Conservation (phyloP, 2,888 invertebrate species). For the Perithous albicinctus region DNA sequence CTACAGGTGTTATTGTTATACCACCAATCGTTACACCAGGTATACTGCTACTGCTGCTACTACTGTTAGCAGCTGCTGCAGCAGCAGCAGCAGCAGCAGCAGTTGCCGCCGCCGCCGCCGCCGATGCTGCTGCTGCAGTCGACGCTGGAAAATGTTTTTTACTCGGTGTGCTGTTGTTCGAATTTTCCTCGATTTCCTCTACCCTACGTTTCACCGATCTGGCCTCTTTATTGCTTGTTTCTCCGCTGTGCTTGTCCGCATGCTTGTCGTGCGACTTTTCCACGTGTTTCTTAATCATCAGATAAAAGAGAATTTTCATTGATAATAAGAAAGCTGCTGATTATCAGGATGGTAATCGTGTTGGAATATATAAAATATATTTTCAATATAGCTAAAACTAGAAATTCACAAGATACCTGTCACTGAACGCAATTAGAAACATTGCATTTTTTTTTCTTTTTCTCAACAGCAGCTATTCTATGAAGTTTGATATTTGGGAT, state of each 20-base stretch:
- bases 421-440: too few relatives aligned
- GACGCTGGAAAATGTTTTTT: conserved; percentile 79
- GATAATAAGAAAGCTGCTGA: too few relatives aligned
- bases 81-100: neutral
- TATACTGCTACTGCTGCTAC: conserved; percentile 56
- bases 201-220: conserved; percentile 80
- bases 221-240: conserved; percentile 77
- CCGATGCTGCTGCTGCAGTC: conserved; percentile 61
- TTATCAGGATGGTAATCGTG: too few relatives aligned
- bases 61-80: conserved; percentile 11
- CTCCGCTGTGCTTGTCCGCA: conserved; percentile 77
- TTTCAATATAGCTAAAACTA: too few relatives aligned
- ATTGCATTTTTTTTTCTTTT: too few relatives aligned
- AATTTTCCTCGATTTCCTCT: conserved; percentile 82
- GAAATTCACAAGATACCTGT: too few relatives aligned
- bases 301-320: conserved; percentile 44
- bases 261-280: conserved; percentile 80
- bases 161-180: conserved; percentile 78
- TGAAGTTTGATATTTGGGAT: too few relatives aligned
- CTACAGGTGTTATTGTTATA: conserved; percentile 81
- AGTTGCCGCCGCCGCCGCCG: neutral
- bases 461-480: too few relatives aligned
- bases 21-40: conserved; percentile 80
- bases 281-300: conserved; percentile 74
- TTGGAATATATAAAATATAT: too few relatives aligned